A percentile compares a stretch with the other conserved stretches of the same genome.
phyloP scores from a whole-genome alignment of 2,797 vertebrate species.

The Hapalemur alaotrensis region DNA sequence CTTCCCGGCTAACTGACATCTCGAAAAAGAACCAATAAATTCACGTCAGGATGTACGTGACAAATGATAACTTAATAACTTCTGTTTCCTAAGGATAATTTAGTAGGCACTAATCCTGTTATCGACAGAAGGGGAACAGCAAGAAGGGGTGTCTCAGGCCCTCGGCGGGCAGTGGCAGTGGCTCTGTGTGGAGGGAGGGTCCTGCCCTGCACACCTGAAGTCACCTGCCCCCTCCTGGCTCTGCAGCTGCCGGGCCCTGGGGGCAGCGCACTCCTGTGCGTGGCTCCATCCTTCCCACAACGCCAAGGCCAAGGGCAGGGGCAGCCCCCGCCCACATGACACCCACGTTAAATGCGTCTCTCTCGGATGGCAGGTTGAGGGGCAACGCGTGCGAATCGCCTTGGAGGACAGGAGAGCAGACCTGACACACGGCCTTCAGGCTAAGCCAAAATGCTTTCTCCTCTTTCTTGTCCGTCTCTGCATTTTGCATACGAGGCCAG shows the following conservation, averaged over 20 bases:
- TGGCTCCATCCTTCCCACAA: neutral
- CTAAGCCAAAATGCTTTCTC: constrained; percentile 39
- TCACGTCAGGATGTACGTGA: neutral
- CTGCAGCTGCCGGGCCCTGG: accelerated
- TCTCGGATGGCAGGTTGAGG: neutral
- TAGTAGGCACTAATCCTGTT: neutral
- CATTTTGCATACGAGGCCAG: constrained; percentile 43
- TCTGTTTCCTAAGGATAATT: neutral
- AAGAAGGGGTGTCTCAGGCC: neutral
- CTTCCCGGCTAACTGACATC: neutral
- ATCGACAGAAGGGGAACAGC: neutral
- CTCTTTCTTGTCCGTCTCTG: neutral
- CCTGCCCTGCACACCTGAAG: no score
- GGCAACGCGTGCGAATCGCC: neutral
- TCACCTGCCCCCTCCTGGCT: accelerated
- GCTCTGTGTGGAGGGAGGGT: neutral
- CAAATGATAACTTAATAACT: neutral
- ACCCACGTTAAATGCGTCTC: neutral
- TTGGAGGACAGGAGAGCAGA: constrained; percentile 57
- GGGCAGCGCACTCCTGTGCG: accelerated
- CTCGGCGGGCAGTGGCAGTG: neutral
- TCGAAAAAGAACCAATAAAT: no score
- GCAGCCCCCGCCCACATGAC: accelerated
- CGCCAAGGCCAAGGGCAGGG: neutral
- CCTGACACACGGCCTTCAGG: constrained; percentile 56